A percentile compares a stretch with the other conserved stretches of the same genome.
These are phyloP conservation scores for Merluccius polli DNA, from an alignment of 2,797 vertebrate genomes.

Conservation along the genomic window DNA sequence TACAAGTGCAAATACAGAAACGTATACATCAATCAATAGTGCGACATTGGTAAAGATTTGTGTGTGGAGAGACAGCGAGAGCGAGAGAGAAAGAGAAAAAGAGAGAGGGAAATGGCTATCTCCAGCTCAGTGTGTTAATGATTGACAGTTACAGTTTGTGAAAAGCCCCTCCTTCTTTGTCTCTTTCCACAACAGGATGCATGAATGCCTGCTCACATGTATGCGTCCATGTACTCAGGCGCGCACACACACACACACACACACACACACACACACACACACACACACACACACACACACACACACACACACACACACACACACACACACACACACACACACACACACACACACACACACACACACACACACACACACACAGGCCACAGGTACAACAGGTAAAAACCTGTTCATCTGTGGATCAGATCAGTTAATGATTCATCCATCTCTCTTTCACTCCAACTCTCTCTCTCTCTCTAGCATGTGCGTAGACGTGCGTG, in stretches of 20 bases:
- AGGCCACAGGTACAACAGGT: constrained; percentile 30
- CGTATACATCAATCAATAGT: neutral
- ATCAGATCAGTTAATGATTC: constrained; percentile 40
- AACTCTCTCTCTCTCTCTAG: neutral
- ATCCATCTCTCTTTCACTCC: constrained; percentile 23
- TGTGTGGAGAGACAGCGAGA: neutral
- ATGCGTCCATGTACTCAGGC: neutral
- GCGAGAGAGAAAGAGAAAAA: neutral
- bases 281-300: neutral
- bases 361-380: neutral
- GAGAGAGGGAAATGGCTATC: neutral
- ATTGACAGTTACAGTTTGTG: constrained; percentile 53
- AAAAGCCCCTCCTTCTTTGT: constrained; percentile 48
- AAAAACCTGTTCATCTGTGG: constrained; percentile 46
- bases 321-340: neutral
- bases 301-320: neutral
- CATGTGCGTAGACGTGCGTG: neutral
- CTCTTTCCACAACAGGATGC: constrained; percentile 45
- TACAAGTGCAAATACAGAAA: neutral
- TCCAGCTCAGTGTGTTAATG: constrained; percentile 48
- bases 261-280: neutral
- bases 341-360: neutral
- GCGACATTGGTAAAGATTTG: neutral
- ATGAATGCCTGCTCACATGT: constrained; percentile 7
- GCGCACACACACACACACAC: neutral